Conservation (phyloP, 2,888 invertebrate genomes). For the Orchesellides sinensis region DNA sequence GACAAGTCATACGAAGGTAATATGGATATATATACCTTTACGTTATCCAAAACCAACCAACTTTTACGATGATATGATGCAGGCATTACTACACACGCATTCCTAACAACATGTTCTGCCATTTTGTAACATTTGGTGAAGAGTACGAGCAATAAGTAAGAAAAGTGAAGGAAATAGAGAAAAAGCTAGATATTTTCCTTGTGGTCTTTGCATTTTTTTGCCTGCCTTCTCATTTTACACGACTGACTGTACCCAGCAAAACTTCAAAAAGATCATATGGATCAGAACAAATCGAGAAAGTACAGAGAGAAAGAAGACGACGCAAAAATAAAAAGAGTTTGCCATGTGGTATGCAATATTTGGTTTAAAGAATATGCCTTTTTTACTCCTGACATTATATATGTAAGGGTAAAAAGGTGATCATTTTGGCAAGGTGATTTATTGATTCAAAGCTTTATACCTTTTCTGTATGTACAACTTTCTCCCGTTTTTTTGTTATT, state of each 20-base stretch:
- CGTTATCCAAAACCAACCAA: too few species aligned
- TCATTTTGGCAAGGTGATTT: slow-evolving; percentile 42
- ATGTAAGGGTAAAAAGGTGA: slow-evolving; percentile 23
- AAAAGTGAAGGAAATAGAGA: too few species aligned
- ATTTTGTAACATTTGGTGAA: too few species aligned
- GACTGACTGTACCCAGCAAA: background rate
- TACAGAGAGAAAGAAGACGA: background rate
- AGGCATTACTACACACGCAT: too few species aligned
- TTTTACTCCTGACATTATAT: background rate
- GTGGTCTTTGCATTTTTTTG: background rate
- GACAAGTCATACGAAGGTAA: too few species aligned
- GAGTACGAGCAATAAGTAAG: too few species aligned
- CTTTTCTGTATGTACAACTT: slow-evolving; percentile 16
- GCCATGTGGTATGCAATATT: slow-evolving; percentile 9
- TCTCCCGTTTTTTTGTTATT: background rate
- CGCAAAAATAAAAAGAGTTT: background rate
- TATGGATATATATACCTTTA: too few species aligned
- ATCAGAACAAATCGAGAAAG: background rate
- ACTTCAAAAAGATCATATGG: background rate
- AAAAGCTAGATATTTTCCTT: too few species aligned
- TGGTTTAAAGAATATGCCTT: slow-evolving; percentile 4
- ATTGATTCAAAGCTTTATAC: slow-evolving; percentile 38
- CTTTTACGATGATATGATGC: too few species aligned
- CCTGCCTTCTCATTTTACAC: background rate
- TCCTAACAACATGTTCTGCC: too few species aligned